Evolutionary conservation across 2,113 vertebrate species (phyloP), one percentile per base, ranked within the genome.

Genomic region (Cololabis saira): DNA sequence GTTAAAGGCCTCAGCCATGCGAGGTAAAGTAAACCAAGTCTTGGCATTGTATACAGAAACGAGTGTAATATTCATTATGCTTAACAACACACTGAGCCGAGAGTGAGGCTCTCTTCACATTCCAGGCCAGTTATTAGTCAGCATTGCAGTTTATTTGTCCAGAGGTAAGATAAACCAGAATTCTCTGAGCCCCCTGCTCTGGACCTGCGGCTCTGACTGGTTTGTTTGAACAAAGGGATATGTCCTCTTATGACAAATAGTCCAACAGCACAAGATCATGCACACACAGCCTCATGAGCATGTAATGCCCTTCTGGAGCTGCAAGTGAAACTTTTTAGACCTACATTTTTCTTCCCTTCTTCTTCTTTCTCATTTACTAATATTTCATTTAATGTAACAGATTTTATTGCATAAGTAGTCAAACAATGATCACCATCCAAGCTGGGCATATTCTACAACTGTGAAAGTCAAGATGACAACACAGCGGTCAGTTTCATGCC

Each of bases 131-230:
- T 95, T 96, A 96, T 96, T 96, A 95, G 94, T 96, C 95, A 96
- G 94, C 91, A 93, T 93, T 94, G 93, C 88, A 88, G 95, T 96
- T 98, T 96, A 96, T 96, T 96, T 96, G 91, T 93, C 89, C 89
- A 80, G 89, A 93, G 93, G 92, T 95, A 92, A 96, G 95, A 97
- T 96, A 96, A 96, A 96, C 95, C 82, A 81, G 74, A 92, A 94
- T 74, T 79, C 91, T 93, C 92, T 94, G 85, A 91, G 80, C 61
- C 58, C 82, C 67, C 67, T 68, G 88, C 80, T 89, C 86, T 62
- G 85, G 62, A 80, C 79, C 87, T 93, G 92, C 89, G 68, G 86
- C 87, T 77, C 90, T 88, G 91, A 82, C 66, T 88, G 81, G 92
- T 95, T 95, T 98, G 96, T 97, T 96, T 97, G 94, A 95, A 94